Conservation (phyloP, 2,113 vertebrate species). For the Lophochroa leadbeateri region DNA sequence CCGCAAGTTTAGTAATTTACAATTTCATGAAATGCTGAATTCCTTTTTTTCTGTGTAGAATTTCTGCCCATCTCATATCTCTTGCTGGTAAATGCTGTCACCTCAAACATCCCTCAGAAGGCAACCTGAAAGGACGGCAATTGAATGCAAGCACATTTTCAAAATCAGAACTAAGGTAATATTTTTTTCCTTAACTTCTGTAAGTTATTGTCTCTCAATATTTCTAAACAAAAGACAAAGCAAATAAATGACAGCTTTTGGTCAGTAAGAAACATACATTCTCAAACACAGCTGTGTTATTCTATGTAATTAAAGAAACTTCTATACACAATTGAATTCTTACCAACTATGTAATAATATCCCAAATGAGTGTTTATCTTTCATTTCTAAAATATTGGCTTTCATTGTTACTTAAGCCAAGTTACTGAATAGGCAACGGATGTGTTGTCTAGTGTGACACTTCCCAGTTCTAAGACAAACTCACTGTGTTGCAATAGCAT, state of each 20-base stretch:
- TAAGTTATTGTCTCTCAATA: background rate
- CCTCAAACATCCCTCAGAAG: background rate
- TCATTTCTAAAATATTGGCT: background rate
- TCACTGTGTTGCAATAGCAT: background rate
- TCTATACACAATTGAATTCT: background rate
- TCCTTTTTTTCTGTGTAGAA: background rate
- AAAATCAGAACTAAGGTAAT: background rate
- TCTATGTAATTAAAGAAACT: background rate
- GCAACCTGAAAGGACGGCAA: background rate
- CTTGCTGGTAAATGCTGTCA: background rate
- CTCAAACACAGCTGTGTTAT: background rate
- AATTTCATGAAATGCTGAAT: background rate
- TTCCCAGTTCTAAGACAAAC: background rate
- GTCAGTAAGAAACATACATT: background rate
- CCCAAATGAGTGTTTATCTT: background rate
- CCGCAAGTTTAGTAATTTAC: background rate
- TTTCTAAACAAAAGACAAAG: background rate
- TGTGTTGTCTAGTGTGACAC: background rate
- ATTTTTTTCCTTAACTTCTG: background rate
- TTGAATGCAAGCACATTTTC: background rate
- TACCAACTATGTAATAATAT: background rate
- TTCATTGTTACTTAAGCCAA: background rate
- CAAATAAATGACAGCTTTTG: background rate
- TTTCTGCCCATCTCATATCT: background rate
- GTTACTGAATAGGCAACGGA: background rate